These are phyloP conservation scores for Tetranychus cinnabarinus DNA, from an alignment of 1,140 invertebrate genomes.

Conservation along the genomic window DNA sequence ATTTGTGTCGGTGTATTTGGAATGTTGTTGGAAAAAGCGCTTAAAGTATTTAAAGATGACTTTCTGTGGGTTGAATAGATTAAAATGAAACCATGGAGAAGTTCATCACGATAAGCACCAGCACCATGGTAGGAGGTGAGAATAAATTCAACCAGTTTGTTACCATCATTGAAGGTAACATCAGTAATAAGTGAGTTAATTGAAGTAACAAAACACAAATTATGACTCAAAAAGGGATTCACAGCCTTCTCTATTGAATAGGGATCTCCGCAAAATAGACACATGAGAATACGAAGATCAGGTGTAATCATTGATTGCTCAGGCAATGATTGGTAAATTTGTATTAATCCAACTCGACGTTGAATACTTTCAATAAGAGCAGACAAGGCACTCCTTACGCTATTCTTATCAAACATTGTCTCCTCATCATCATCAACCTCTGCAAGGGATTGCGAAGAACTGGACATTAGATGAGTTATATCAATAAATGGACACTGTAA, in stretches of 20 bases:
- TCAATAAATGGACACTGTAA: constrained; percentile 69
- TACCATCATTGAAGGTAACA: constrained; percentile 66
- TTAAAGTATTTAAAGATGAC: constrained; percentile 73
- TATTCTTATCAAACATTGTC: constrained; percentile 7
- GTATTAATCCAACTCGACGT: constrained; percentile 30
- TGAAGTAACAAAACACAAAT: constrained; percentile 51
- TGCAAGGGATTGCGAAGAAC: constrained; percentile 28
- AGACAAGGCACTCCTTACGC: constrained; percentile 45
- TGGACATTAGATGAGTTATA: constrained; percentile 20
- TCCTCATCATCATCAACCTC: constrained; percentile 13
- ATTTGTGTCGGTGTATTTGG: constrained; percentile 83
- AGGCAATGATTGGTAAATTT: constrained; percentile 36
- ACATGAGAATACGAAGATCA: constrained; percentile 62
- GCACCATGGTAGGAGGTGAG: constrained; percentile 86
- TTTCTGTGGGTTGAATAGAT: constrained; percentile 85
- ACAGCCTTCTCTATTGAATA: constrained; percentile 72
- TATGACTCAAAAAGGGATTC: constrained; percentile 60
- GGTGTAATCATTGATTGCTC: constrained; percentile 43
- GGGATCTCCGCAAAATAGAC: constrained; percentile 88
- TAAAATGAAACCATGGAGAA: constrained; percentile 84
- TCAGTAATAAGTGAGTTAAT: constrained; percentile 69
- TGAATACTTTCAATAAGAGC: constrained; percentile 48
- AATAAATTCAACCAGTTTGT: constrained; percentile 53
- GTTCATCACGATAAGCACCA: constrained; percentile 65
- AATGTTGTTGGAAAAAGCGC: constrained; percentile 80